Conservation (phyloP, 2,888 invertebrate species). For the Hoplodrina blanda region DNA sequence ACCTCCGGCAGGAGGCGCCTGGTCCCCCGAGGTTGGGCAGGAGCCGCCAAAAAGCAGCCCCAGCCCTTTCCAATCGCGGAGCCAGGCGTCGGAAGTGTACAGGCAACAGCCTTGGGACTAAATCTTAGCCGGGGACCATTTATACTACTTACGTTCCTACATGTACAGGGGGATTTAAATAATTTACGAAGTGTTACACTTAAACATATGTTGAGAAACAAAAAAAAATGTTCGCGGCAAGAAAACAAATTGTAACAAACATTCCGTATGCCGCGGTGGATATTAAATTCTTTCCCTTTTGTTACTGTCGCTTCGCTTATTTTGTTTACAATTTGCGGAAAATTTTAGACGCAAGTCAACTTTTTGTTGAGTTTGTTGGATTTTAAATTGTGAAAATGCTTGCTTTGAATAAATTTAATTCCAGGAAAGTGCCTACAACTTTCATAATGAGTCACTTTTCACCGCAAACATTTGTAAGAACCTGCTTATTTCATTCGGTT, state of each 20-base stretch:
- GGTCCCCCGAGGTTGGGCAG: too few species aligned
- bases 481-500: constrained; percentile 52
- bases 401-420: constrained; percentile 75
- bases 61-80: too few species aligned
- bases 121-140: constrained; percentile 10
- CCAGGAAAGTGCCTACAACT: constrained; percentile 60
- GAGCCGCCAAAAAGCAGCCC: too few species aligned
- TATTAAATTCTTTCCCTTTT: constrained; percentile 88
- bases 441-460: constrained; percentile 60
- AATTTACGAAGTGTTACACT: constrained; percentile 50
- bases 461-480: constrained; percentile 59
- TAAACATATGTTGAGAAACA: constrained; percentile 72
- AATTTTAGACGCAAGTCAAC: constrained; percentile 76
- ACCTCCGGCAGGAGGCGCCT: too few species aligned
- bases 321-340: constrained; percentile 81
- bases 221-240: constrained; percentile 80
- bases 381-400: constrained; percentile 78
- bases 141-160: constrained; percentile 3
- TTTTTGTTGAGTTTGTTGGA: constrained; percentile 75
- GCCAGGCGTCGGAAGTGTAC: too few species aligned
- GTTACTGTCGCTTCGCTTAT: constrained; percentile 80
- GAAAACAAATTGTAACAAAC: constrained; percentile 86
- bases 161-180: constrained; percentile 34
- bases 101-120: constrained; percentile 14
- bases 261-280: constrained; percentile 82